A percentile compares a stretch with the other conserved stretches of the same genome.
These are phyloP conservation scores for Pipistrellus pipistrellus DNA, from an alignment of 2,797 vertebrate species.

Conservation along the genomic window DNA sequence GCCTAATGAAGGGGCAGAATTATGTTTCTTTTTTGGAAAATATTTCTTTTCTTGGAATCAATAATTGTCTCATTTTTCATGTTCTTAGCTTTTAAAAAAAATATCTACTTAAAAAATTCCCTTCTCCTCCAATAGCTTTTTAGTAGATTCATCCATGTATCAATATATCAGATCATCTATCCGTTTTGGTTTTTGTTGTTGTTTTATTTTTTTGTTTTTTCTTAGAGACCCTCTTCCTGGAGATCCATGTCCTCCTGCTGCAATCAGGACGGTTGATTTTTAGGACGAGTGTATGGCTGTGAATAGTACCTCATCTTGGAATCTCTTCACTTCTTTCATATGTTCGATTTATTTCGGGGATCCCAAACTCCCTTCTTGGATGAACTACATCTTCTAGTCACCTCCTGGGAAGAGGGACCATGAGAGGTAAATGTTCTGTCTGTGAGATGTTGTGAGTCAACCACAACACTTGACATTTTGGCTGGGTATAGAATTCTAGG, in stretches of 20 bases:
- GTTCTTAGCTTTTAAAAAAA: conserved; percentile 44
- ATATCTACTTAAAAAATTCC: background rate
- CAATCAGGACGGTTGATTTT: background rate
- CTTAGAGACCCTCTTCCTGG: background rate
- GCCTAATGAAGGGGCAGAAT: background rate
- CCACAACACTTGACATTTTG: background rate
- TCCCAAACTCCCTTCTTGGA: background rate
- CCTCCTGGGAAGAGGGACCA: background rate
- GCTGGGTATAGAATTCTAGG: conserved; percentile 45
- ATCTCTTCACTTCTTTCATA: conserved; percentile 1
- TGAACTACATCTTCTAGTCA: background rate
- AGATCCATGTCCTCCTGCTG: background rate
- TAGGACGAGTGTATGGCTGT: background rate
- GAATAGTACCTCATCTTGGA: background rate
- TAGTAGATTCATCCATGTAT: background rate
- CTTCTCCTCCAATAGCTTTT: conserved; percentile 1
- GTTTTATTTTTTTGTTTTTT: background rate
- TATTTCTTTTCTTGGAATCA: conserved; percentile 1
- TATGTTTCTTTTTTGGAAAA: conserved; percentile 20
- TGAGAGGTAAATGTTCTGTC: background rate
- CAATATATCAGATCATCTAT: background rate
- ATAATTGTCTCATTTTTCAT: background rate
- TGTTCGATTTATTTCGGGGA: background rate
- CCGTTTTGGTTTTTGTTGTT: background rate
- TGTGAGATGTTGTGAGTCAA: background rate